Evolutionary conservation across 2,797 vertebrate genomes (phyloP), one percentile per base, ranked within the genome.

Genomic region (Perdix hodgsoniae): DNA sequence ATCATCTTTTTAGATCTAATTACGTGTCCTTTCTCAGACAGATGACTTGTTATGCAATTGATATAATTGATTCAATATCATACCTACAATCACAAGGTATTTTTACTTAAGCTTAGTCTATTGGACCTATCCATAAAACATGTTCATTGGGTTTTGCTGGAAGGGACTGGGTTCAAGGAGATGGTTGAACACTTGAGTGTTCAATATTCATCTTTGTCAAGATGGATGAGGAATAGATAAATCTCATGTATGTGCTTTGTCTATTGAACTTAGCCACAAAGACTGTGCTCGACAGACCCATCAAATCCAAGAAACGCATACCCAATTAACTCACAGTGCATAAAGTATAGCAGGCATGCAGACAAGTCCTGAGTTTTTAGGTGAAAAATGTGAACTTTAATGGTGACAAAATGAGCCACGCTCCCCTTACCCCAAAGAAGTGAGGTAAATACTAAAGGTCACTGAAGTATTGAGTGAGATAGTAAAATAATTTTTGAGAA

Each of bases 181-280:
- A 83, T 81, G 80, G 67, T 0, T 81, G 60, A 92, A 84, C 49
- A 70, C 40, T 94, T 90, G 67, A 88, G 72, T 9, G 16, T 42
- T 95, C 94, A 92, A 84, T 94, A 93, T 96, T 95, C 95, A 95
- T 93, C 69, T 92, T 91, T 82, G 54, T 87, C 86, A 90, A 88
- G 91, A 94, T 76, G 85, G 80, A 93, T 94, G 90, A 93, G 83
- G 65, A 94, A 85, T 69, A 45, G 83, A 84, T 95, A 79, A 84
- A 94, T 94, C 80, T 90, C 83, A 57, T 86, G 26, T 93, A 93
- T 59, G 64, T 23, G 39, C 70, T 90, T 91, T 81, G 39, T 95
- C 89, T 84, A 47, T 67, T 86, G 83, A 86, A 90, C 49, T 85
- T 88, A 90, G 80, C 69, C 95, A 88, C n/a, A n/a, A 40, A 74